Conservation (phyloP, 2,797 vertebrate genomes). For the Spondyliosoma cantharus region DNA sequence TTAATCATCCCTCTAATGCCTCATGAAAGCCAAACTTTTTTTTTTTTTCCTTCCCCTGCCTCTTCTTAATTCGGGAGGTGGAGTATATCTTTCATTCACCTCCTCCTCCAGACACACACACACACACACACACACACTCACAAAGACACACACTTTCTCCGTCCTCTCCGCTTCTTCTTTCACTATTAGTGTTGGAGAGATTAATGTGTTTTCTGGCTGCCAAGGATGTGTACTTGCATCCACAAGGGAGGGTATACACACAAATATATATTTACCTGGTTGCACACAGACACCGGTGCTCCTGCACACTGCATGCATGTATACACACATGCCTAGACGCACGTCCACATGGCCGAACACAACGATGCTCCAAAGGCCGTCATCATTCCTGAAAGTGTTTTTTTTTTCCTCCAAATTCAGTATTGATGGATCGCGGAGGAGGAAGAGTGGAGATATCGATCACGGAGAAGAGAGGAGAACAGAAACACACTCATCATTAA, state of each 20-base stretch:
- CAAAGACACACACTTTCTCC: constrained; percentile 24
- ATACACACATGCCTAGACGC: neutral
- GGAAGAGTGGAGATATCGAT: constrained; percentile 66
- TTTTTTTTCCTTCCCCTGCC: constrained; percentile 13
- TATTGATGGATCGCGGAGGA: constrained; percentile 65
- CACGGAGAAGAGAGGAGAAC: constrained; percentile 50
- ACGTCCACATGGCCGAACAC: constrained; percentile 6
- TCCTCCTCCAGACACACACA: neutral
- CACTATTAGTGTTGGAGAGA: constrained; percentile 69
- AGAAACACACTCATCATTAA: constrained; percentile 69
- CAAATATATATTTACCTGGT: constrained; percentile 13
- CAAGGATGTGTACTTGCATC: constrained; percentile 51
- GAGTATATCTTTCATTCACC: constrained; percentile 49
- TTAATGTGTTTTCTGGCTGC: constrained; percentile 72
- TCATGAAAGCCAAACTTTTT: constrained; percentile 65
- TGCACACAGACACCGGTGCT: neutral
- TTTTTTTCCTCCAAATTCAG: constrained; percentile 54
- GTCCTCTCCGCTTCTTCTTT: constrained; percentile 36
- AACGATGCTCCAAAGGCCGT: constrained; percentile 45
- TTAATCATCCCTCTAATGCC: constrained; percentile 80
- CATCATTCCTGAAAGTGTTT: constrained; percentile 63
- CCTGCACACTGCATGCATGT: too few relatives aligned
- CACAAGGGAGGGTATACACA: constrained; percentile 40
- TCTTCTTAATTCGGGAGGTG: constrained; percentile 68
- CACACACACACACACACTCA: neutral